A percentile compares a stretch with the other conserved stretches of the same genome.
phyloP scores from a whole-genome alignment of 2,113 vertebrate species.

The Cyprinodon tularosa region DNA sequence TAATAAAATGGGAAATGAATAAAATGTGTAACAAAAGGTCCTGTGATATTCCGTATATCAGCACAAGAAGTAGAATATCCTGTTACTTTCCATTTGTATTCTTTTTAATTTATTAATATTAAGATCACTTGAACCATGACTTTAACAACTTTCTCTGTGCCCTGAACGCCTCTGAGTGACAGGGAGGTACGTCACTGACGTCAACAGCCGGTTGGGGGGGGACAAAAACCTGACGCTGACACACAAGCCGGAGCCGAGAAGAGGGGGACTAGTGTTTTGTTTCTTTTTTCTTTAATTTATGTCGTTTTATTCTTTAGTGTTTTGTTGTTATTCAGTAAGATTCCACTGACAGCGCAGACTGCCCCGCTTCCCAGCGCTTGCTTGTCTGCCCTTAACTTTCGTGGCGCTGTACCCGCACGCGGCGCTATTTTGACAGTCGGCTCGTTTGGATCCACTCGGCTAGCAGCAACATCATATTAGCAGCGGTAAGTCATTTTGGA shows the following conservation, averaged over 20 bases:
- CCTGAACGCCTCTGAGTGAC: slow-evolving; percentile 42
- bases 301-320: slow-evolving; percentile 61
- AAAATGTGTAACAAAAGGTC: no score
- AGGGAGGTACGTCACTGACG: slow-evolving; percentile 61
- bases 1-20: no score
- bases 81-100: no score
- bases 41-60: no score
- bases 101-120: no score
- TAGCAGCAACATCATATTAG: slow-evolving; percentile 69
- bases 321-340: slow-evolving; percentile 35
- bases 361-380: slow-evolving; percentile 22
- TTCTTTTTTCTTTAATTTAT: slow-evolving; percentile 73
- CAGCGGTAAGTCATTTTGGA: slow-evolving; percentile 71
- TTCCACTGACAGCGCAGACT: background rate
- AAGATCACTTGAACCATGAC: no score
- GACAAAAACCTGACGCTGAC: slow-evolving; percentile 65
- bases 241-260: slow-evolving; percentile 62
- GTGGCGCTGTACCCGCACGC: slow-evolving; percentile 67
- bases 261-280: slow-evolving; percentile 70
- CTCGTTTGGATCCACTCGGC: slow-evolving; percentile 65
- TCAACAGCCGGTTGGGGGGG: slow-evolving; percentile 54
- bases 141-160: slow-evolving; percentile 23
- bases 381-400: slow-evolving; percentile 28
- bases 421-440: slow-evolving; percentile 79
- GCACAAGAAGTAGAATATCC: no score